phyloP scores from a whole-genome alignment of 2,888 invertebrate species.

The Oligia strigilis region DNA sequence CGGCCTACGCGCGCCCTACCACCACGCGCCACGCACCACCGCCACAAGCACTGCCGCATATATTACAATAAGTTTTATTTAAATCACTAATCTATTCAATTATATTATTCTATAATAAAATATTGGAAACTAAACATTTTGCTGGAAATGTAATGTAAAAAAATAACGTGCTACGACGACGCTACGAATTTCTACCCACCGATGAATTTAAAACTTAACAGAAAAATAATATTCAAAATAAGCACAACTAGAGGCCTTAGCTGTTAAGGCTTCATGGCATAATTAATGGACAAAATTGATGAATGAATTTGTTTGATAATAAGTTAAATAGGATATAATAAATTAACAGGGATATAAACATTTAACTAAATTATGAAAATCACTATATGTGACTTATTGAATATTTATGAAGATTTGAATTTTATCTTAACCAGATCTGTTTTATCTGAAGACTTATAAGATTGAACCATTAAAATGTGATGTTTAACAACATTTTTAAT shows the following conservation, averaged over 20 bases:
- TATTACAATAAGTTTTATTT: constrained; percentile 21
- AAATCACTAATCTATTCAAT: constrained; percentile 17
- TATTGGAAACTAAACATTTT: neutral
- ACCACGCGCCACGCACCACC: constrained; percentile 53
- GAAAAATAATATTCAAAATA: neutral
- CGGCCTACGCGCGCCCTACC: constrained; percentile 81
- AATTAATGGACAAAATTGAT: neutral
- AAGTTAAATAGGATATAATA: neutral
- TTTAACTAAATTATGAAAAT: neutral
- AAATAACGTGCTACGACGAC: neutral
- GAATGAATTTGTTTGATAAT: neutral
- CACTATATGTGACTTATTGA: constrained; percentile 22
- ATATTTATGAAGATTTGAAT: constrained; percentile 47
- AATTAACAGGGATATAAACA: neutral
- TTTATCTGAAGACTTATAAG: constrained; percentile 33
- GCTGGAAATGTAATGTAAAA: neutral
- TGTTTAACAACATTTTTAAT: constrained; percentile 7
- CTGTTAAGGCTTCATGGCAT: neutral
- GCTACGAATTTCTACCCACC: neutral
- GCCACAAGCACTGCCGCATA: constrained; percentile 42
- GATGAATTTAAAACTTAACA: neutral
- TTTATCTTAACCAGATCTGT: constrained; percentile 44
- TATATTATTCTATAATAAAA: constrained; percentile 4
- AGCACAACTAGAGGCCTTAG: neutral
- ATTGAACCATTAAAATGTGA: constrained; percentile 34